Evolutionary conservation across 2,888 invertebrate genomes (phyloP), one percentile per base, ranked within the genome.

Genomic region (Sylvicola fuscatus): DNA sequence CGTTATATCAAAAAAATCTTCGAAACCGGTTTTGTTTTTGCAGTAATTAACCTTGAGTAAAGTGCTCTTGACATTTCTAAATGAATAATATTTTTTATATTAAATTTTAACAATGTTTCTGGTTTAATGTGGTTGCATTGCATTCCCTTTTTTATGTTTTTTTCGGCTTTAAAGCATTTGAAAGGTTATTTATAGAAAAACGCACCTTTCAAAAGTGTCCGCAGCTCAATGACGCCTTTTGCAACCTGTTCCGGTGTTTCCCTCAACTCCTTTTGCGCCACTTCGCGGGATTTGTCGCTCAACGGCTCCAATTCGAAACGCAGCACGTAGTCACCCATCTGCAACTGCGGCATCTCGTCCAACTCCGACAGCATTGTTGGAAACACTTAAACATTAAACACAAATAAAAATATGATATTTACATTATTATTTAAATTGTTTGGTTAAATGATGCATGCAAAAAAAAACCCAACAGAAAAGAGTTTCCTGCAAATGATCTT

Each of bases 361-460:
- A 79, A 56, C 36, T 76, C 72, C 31, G 80, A 78, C 50, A 82
- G 57, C 76, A 82, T 76, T 38, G 72, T 76, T 45, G 66, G 68
- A 39, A 70, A 63, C 58, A 68, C 76, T 76, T 68, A 39, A 70
- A 63, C 58, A 68, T 76, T 76, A 32, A 41, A 38, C 41, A 38
- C 39, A 35, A 36, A 36, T 4, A 29, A 27, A 3, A 33, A 33
- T 36, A 21, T 6, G 21, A 21, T 21, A 6, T 21, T 6, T 8
- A 21, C 21, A 21, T 6, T 6, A 21, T 21, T 21, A 21, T 6
- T 21, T 21, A 21, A 21, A n/a, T n/a, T n/a, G n/a, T n/a, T n/a
- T n/a, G n/a, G n/a, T n/a, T n/a, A n/a, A n/a, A n/a, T n/a, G n/a
- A n/a, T n/a, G n/a, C n/a, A n/a, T n/a, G n/a, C 21, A 21, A 21